Conservation (phyloP, 2,888 invertebrate genomes). For the Leptinotarsa rubiginosa region DNA sequence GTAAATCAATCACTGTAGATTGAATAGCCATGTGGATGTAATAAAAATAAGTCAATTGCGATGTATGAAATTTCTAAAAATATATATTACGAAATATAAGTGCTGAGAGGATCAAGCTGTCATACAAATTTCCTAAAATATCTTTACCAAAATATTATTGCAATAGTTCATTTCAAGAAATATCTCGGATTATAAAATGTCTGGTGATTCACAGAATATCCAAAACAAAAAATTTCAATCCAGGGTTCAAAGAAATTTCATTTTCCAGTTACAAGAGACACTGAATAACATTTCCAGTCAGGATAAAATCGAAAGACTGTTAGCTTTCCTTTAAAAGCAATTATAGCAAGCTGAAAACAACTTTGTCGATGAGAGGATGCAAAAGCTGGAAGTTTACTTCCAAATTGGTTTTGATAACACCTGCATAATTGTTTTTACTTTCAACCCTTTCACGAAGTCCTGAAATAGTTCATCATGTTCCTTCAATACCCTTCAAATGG, state of each 20-base stretch:
- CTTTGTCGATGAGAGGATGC: neutral
- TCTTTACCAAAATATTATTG: neutral
- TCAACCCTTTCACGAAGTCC: neutral
- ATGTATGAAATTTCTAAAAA: conserved; percentile 9
- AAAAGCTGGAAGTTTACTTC: neutral
- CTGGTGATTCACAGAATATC: neutral
- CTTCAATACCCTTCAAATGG: neutral
- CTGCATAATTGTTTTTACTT: neutral
- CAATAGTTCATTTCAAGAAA: neutral
- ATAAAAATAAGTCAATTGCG: neutral
- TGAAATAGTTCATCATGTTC: neutral
- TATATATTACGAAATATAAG: neutral
- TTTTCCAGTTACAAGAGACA: neutral
- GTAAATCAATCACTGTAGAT: neutral
- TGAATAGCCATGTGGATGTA: neutral
- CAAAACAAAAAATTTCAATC: neutral
- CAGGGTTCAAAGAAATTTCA: neutral
- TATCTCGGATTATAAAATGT: neutral
- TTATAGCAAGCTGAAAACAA: neutral
- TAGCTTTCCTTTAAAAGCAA: neutral
- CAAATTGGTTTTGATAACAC: neutral
- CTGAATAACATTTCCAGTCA: neutral
- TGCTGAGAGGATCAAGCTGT: neutral
- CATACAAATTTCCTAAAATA: neutral
- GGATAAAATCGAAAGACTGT: neutral